A percentile compares a stretch with the other conserved stretches of the same genome.
Evolutionary conservation across 2,113 vertebrate species (phyloP).

Genomic region (Herpetotheres cachinnans): DNA sequence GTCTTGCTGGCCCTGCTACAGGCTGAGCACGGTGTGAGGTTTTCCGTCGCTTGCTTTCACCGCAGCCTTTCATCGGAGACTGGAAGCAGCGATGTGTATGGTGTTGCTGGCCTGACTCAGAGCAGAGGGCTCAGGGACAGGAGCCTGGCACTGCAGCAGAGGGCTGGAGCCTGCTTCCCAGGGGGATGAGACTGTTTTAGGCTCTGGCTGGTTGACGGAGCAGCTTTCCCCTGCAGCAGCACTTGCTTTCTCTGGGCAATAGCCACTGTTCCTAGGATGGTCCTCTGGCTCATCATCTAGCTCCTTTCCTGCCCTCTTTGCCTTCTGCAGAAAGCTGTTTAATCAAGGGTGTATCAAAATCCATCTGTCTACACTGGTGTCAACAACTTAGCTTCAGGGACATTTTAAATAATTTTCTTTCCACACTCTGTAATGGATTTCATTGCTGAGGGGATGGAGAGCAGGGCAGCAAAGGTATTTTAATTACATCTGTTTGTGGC

Average conservation of each 20-base stretch:
- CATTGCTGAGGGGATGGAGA: background rate
- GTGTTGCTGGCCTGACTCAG: background rate
- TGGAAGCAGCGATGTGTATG: background rate
- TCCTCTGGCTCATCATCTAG: background rate
- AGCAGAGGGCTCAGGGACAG: background rate
- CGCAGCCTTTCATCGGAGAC: background rate
- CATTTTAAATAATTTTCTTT: slow-evolving; percentile 16
- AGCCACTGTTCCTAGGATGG: background rate
- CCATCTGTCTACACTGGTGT: background rate
- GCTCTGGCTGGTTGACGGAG: background rate
- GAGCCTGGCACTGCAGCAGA: background rate
- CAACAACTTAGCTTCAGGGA: slow-evolving; percentile 9
- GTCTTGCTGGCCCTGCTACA: background rate
- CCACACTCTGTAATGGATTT: slow-evolving; percentile 17
- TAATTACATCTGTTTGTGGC: slow-evolving; percentile 67
- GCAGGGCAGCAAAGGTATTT: slow-evolving; percentile 63
- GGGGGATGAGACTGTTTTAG: background rate
- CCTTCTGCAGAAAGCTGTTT: slow-evolving; percentile 11
- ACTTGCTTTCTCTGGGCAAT: background rate
- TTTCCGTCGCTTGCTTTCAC: background rate
- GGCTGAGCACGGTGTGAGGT: background rate
- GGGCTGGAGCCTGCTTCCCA: background rate
- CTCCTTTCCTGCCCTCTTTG: background rate
- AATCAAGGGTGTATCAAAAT: slow-evolving; percentile 46
- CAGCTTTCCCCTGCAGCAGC: background rate